These are phyloP conservation scores for Anastatus disparis DNA, from an alignment of 1,140 invertebrate genomes.

Conservation along the genomic window DNA sequence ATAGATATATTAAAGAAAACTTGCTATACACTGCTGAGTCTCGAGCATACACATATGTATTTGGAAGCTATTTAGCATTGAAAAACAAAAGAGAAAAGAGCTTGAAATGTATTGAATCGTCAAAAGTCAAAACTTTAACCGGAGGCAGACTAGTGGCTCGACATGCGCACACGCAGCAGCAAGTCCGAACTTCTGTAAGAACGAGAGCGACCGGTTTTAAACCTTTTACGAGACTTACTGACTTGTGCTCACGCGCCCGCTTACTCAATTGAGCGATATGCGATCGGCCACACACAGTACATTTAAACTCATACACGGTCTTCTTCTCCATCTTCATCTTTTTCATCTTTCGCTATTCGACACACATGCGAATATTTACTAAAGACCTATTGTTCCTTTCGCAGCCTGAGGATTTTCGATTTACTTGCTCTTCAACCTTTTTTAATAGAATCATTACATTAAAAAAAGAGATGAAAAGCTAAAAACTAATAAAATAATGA, in stretches of 20 bases:
- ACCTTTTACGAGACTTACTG: conserved; percentile 13
- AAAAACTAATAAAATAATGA: no score
- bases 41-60: no score
- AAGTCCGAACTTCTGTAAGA: no score
- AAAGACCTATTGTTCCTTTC: conserved; percentile 16
- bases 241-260: not conserved
- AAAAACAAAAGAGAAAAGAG: not conserved
- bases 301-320: conserved; percentile 41
- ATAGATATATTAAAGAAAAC: no score
- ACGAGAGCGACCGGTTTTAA: conserved; percentile 36
- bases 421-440: no score
- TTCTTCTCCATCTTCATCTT: not conserved
- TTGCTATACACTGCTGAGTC: no score
- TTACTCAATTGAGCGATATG: conserved; percentile 63
- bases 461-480: no score
- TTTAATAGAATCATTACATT: no score
- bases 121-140: conserved; percentile 35
- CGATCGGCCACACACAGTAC: conserved; percentile 57
- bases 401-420: no score
- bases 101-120: conserved; percentile 35
- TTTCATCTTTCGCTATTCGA: no score
- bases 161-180: not conserved
- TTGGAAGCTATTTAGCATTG: no score
- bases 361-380: not conserved
- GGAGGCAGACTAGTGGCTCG: conserved; percentile 22